These are phyloP conservation scores for Alouatta palliata DNA, from an alignment of 2,113 vertebrate genomes.

Conservation along the genomic window DNA sequence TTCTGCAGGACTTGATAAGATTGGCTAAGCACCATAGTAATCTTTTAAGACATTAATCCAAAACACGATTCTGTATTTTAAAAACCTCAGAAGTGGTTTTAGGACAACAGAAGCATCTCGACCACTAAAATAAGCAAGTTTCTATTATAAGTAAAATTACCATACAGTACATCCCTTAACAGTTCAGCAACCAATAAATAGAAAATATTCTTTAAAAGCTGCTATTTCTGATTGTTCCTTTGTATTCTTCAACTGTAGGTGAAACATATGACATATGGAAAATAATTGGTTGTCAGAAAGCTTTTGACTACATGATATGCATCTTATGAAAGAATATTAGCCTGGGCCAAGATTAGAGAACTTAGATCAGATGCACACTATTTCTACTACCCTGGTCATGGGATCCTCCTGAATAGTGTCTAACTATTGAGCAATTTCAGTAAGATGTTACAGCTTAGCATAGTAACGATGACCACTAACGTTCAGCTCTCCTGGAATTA, in stretches of 20 bases:
- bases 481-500: constrained; percentile 48
- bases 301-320: constrained; percentile 15
- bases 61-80: constrained; percentile 40
- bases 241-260: constrained; percentile 20
- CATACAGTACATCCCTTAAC: constrained; percentile 36
- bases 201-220: constrained; percentile 33
- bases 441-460: neutral
- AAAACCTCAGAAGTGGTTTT: constrained; percentile 58
- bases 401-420: neutral
- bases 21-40: constrained; percentile 62
- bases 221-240: constrained; percentile 48
- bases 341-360: constrained; percentile 1
- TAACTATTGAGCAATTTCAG: neutral
- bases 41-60: constrained; percentile 58
- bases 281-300: constrained; percentile 47
- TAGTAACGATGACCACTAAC: neutral
- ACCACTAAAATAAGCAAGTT: constrained; percentile 58
- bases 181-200: constrained; percentile 56
- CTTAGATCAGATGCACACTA: neutral
- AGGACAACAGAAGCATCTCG: constrained; percentile 52
- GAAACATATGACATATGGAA: constrained; percentile 38
- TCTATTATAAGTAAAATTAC: constrained; percentile 49
- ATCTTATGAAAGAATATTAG: constrained; percentile 19
- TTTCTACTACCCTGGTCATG: neutral
- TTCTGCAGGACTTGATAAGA: constrained; percentile 31